Evolutionary conservation across 2,113 vertebrate genomes (phyloP).

Genomic region (Ginglymostoma cirratum): DNA sequence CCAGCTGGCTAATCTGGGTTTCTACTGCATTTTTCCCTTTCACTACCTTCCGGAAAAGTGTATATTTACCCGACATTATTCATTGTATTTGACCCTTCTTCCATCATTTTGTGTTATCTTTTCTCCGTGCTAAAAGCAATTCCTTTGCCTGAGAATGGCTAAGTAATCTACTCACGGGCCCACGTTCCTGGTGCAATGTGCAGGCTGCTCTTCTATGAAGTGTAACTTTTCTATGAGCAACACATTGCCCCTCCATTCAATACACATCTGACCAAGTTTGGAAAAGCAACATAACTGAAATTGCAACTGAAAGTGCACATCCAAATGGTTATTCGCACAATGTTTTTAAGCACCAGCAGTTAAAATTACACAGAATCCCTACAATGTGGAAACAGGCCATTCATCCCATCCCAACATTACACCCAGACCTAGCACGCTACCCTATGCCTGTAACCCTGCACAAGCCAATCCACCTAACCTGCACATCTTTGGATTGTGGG

Average conservation of each 20-base stretch:
- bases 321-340: background rate
- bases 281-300: background rate
- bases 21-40: background rate
- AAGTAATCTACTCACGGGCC: background rate
- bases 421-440: too few relatives aligned
- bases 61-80: background rate
- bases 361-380: too few relatives aligned
- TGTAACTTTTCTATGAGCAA: background rate
- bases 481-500: too few relatives aligned
- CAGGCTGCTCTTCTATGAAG: background rate
- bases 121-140: background rate
- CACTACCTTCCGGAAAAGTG: background rate
- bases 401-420: too few relatives aligned
- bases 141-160: background rate
- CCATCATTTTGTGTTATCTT: background rate
- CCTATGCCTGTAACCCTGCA: too few relatives aligned
- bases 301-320: background rate
- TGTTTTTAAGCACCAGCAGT: background rate
- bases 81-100: background rate
- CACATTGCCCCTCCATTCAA: background rate
- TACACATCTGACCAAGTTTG: background rate
- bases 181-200: background rate
- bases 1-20: slow-evolving; percentile 23
- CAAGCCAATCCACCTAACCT: too few relatives aligned
- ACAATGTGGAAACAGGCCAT: too few relatives aligned